These are phyloP conservation scores for Sphaeramia orbicularis DNA, from an alignment of 2,797 vertebrate species.

Conservation along the genomic window DNA sequence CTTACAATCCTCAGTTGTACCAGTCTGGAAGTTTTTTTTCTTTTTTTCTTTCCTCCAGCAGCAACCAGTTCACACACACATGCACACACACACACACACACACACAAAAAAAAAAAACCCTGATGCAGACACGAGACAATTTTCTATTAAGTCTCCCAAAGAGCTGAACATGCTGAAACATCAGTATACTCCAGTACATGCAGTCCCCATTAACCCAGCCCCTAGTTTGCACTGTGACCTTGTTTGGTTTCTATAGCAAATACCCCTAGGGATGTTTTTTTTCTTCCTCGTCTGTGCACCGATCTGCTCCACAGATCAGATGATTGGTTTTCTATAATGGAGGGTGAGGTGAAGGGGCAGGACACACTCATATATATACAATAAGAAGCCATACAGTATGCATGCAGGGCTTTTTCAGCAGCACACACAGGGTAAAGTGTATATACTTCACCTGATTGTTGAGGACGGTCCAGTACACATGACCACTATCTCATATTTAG, in stretches of 20 bases:
- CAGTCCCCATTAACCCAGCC: conserved; percentile 37
- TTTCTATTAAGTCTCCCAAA: conserved; percentile 38
- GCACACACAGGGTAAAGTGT: background rate
- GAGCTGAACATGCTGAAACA: conserved; percentile 38
- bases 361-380: background rate
- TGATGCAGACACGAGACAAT: conserved; percentile 10
- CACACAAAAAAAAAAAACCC: background rate
- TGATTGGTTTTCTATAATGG: conserved; percentile 10
- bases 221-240: conserved; percentile 30
- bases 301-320: conserved; percentile 24
- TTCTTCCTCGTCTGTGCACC: conserved; percentile 21
- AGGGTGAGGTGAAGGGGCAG: background rate
- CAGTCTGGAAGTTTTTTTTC: background rate
- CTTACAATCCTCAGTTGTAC: background rate
- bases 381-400: background rate
- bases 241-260: conserved; percentile 37
- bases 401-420: background rate
- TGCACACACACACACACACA: too few species aligned
- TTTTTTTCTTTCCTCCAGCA: conserved; percentile 6
- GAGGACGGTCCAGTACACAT: background rate
- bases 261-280: conserved; percentile 2
- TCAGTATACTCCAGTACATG: conserved; percentile 20
- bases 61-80: background rate
- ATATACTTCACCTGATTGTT: too few species aligned
- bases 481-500: too few species aligned